phyloP scores from a whole-genome alignment of 2,797 vertebrate species.

The Morelia viridis region DNA sequence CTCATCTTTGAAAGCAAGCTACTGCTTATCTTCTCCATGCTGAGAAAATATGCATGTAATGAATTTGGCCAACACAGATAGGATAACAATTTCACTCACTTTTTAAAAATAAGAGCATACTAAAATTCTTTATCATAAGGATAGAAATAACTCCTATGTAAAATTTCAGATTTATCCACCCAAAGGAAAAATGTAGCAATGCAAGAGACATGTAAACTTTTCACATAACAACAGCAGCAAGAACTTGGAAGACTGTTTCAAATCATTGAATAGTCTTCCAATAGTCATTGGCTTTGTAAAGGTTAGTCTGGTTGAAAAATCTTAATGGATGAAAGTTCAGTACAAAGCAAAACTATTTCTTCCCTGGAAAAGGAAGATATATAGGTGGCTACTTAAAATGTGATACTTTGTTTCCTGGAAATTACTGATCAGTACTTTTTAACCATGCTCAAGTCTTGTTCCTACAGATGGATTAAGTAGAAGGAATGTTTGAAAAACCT shows the following conservation, averaged over 20 bases:
- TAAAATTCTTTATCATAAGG: neutral
- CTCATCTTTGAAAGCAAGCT: too few relatives aligned
- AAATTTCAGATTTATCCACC: neutral
- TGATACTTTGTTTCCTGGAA: slow-evolving; percentile 5
- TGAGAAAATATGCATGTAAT: neutral
- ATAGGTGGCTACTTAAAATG: neutral
- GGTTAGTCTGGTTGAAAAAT: neutral
- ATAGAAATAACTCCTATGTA: neutral
- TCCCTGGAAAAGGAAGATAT: neutral
- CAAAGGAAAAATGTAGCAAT: neutral
- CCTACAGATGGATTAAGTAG: slow-evolving; percentile 44
- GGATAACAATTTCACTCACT: neutral
- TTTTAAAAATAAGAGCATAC: neutral
- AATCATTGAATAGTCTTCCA: neutral
- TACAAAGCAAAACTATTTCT: slow-evolving; percentile 1
- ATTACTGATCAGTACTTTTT: slow-evolving; percentile 42
- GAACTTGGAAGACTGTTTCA: neutral
- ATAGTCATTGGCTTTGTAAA: neutral
- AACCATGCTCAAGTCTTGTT: slow-evolving; percentile 37
- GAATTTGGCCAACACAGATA: neutral
- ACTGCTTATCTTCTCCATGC: neutral
- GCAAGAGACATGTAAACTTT: neutral
- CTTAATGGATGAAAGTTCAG: neutral
- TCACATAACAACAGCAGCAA: neutral
- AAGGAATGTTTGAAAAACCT: slow-evolving; percentile 40